Conservation (phyloP, 2,797 vertebrate genomes). For the Malurus splendens region DNA sequence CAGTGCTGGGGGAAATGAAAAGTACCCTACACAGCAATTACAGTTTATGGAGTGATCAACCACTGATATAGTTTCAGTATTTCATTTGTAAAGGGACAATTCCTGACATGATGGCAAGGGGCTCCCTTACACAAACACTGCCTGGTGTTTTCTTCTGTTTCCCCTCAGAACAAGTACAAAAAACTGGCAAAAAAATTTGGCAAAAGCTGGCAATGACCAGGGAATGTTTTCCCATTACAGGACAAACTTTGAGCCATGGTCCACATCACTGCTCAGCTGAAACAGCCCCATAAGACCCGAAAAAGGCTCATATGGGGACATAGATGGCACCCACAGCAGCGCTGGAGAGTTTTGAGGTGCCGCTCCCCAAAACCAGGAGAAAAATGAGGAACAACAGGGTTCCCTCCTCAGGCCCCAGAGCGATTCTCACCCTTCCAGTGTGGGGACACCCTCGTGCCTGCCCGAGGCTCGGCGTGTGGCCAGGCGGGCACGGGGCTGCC, state of each 20-base stretch:
- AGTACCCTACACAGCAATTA: background rate
- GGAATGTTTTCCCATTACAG: background rate
- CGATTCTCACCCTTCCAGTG: slow-evolving; percentile 84
- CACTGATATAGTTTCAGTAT: background rate
- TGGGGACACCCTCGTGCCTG: slow-evolving; percentile 91
- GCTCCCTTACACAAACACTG: background rate
- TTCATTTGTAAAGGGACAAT: background rate
- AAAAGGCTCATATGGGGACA: background rate
- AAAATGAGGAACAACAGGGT: accelerated
- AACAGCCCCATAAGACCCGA: background rate
- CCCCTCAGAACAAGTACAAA: background rate
- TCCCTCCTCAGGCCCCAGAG: background rate
- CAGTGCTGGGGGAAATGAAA: background rate
- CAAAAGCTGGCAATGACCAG: background rate
- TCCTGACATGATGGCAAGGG: accelerated
- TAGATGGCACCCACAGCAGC: accelerated
- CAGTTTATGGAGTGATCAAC: background rate
- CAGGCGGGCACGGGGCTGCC: slow-evolving; percentile 88
- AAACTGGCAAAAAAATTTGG: background rate
- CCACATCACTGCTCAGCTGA: accelerated
- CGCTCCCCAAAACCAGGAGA: accelerated
- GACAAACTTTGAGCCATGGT: background rate
- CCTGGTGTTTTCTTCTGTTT: background rate
- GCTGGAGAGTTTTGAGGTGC: background rate
- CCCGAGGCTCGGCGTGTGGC: slow-evolving; percentile 81